Evolutionary conservation across 2,797 vertebrate genomes (phyloP).

Genomic region (Pangasius djambal): DNA sequence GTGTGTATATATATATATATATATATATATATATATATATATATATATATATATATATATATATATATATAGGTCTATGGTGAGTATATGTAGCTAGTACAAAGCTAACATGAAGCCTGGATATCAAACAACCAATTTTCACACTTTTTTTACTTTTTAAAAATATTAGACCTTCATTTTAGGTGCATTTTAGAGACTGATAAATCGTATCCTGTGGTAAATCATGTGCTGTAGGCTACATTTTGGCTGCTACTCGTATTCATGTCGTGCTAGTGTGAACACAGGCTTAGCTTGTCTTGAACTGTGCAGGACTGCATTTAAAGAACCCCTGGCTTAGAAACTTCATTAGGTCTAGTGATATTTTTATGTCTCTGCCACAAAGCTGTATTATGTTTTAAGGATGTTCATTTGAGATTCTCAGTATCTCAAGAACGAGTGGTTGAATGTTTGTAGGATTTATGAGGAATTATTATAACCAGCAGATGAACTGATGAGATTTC

Average conservation of each 20-base stretch:
- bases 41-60: too few species aligned
- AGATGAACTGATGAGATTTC: not conserved
- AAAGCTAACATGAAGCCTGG: too few species aligned
- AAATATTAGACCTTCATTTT: not conserved
- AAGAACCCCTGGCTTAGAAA: not conserved
- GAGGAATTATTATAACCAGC: not conserved
- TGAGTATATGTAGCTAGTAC: too few species aligned
- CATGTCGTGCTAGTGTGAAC: not conserved
- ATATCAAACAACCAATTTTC: too few species aligned
- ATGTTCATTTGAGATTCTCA: not conserved
- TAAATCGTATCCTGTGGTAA: not conserved
- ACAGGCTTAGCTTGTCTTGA: not conserved
- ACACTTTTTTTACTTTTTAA: too few species aligned
- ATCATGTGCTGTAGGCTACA: not conserved
- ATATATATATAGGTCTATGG: too few species aligned
- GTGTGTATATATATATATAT: too few species aligned
- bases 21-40: too few species aligned
- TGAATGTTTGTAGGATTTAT: not conserved
- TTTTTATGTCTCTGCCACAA: not conserved
- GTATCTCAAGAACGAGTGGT: not conserved
- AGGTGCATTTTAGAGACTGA: not conserved
- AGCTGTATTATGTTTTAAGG: not conserved
- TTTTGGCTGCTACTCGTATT: not conserved
- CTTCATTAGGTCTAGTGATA: not conserved
- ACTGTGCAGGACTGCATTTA: not conserved